Evolutionary conservation across 64 coral and sea anemone genomes (phyloP), one percentile per base, ranked within the genome.

Genomic region (Montipora cactus): DNA sequence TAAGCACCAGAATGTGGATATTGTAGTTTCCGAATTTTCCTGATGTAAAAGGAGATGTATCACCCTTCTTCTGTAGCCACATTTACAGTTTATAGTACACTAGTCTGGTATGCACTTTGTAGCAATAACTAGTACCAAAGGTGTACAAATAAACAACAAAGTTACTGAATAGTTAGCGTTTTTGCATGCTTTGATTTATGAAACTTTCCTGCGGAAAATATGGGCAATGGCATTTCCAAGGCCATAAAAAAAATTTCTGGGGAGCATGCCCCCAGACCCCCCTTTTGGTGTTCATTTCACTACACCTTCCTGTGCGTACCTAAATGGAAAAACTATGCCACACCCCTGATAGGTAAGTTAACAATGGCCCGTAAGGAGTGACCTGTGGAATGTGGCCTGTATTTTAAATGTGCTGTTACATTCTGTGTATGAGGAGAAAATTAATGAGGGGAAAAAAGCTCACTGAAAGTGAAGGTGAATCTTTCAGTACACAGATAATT

Each of bases 291-390:
- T 2, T 73, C 23, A 20, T 73, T 28, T 20, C 69, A 73, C 69
- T 73, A 20, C 69, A 20, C 69, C 15, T 73, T 73, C 69, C 69
- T 73, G 69, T 73, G 69, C 69, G 10, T 73, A 73, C 69, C 69
- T 73, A 73, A 73, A 73, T 20, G 69, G 69, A 73, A 73, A 73
- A 73, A 73, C 15, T 6, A 73, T 20, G 69, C 69, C 23, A 73
- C 69, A 8, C n/a, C 69, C 69, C 69, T 73, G n/a, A 23, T 23
- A 23, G 22, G 22, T 23, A 23, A 23, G 22, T 23, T 23, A 23
- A 23, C 22, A 23, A 23, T 23, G 22, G 22, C 22, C 22, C 0
- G 22, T 23, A 23, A 23, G 22, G 22, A 23, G 22, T 23, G 22
- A 23, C 22, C 22, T 23, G 22, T 23, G 22, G 22, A 23, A 23